A percentile compares a stretch with the other conserved stretches of the same genome.
phyloP scores from a whole-genome alignment of 92 coral and sea anemone genomes.

The Muricea muricata region DNA sequence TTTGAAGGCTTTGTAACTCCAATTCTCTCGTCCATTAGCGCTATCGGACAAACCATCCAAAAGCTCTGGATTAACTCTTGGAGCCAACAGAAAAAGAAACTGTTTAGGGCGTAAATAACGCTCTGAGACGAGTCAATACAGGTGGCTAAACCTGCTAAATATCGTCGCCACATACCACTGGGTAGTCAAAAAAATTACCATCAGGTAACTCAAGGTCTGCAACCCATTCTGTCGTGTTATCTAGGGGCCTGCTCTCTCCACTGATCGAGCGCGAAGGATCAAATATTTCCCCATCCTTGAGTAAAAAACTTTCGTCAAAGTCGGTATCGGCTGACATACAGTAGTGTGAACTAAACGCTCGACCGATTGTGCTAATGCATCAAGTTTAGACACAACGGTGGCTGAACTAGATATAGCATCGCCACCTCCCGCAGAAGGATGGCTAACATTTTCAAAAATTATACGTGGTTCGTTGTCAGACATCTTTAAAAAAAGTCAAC shows the following conservation, averaged over 20 bases:
- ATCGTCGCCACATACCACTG: slow-evolving; percentile 58
- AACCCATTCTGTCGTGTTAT: not conserved
- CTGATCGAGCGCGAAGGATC: not conserved
- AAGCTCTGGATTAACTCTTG: slow-evolving; percentile 62
- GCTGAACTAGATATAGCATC: not conserved
- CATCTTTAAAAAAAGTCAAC: not conserved
- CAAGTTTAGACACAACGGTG: not conserved
- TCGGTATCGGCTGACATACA: not conserved
- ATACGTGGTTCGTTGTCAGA: slow-evolving; percentile 11
- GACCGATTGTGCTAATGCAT: slow-evolving; percentile 2
- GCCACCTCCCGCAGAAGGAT: not conserved
- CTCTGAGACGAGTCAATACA: slow-evolving; percentile 47
- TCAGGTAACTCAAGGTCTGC: slow-evolving; percentile 47
- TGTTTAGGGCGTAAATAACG: slow-evolving; percentile 53
- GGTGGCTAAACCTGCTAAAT: slow-evolving; percentile 40
- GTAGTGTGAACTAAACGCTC: not conserved
- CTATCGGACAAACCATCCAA: slow-evolving; percentile 63
- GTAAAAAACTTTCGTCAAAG: too few species aligned
- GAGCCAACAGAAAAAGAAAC: slow-evolving; percentile 46
- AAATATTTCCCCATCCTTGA: not conserved
- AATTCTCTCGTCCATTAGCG: too few species aligned
- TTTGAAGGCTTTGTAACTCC: slow-evolving; percentile 43
- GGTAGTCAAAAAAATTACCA: slow-evolving; percentile 44
- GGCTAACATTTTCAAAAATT: not conserved
- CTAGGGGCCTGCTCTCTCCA: not conserved